Evolutionary conservation across 1,140 invertebrate genomes (phyloP).

Genomic region (Melipona quadrifasciata): DNA sequence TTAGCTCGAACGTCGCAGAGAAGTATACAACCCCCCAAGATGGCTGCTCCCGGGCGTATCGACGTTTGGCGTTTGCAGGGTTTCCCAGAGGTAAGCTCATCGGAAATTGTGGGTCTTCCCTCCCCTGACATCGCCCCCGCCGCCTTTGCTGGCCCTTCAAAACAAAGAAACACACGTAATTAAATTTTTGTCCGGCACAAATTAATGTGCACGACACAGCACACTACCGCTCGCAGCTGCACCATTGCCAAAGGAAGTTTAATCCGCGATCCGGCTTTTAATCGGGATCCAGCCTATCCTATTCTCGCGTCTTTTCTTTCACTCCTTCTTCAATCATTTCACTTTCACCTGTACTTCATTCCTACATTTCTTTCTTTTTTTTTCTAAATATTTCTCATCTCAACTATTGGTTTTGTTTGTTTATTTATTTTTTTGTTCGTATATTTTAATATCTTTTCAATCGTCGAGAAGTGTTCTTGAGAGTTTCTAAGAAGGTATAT

Average conservation of each 20-base stretch:
- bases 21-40: constrained; percentile 79
- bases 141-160: constrained; percentile 73
- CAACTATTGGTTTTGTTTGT: too few relatives aligned
- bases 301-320: neutral
- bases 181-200: constrained; percentile 73
- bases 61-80: constrained; percentile 80
- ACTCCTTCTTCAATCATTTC: neutral
- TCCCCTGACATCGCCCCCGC: constrained; percentile 75
- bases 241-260: constrained; percentile 23
- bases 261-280: constrained; percentile 36
- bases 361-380: neutral
- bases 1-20: constrained; percentile 70
- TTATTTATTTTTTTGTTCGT: neutral
- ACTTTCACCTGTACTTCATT: too few relatives aligned
- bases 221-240: constrained; percentile 19
- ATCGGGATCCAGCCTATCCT: neutral
- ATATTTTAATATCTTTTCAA: neutral
- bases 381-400: too few relatives aligned
- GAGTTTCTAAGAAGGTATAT: neutral
- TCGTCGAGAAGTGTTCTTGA: accelerated
- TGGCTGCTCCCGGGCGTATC: constrained; percentile 80
- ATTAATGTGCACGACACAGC: constrained; percentile 59
- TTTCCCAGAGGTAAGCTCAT: constrained; percentile 82
- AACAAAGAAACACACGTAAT: constrained; percentile 80
- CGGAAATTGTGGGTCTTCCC: constrained; percentile 81